These are phyloP conservation scores for Nebria salina DNA, from an alignment of 2,888 invertebrate species.

Conservation along the genomic window DNA sequence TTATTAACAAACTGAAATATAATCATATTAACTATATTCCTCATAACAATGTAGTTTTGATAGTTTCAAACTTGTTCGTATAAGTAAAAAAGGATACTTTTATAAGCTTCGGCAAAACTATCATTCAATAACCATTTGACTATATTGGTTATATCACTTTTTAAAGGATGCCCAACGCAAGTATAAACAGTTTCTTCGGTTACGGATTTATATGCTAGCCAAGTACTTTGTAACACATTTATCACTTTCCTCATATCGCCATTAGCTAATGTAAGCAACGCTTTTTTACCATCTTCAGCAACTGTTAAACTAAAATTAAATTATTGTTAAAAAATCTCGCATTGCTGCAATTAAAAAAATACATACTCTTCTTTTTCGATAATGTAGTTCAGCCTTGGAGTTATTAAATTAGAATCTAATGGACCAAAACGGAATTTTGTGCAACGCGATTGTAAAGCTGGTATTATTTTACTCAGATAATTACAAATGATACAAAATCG, in stretches of 20 bases:
- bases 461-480: slow-evolving; percentile 98
- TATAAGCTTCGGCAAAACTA: slow-evolving; percentile 77
- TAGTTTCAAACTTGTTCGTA: too few species aligned
- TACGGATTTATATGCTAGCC: slow-evolving; percentile 89
- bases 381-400: slow-evolving; percentile 88
- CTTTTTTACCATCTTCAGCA: slow-evolving; percentile 88
- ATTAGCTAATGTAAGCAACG: slow-evolving; percentile 86
- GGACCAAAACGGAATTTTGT: slow-evolving; percentile 97
- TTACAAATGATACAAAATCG: slow-evolving; percentile 99
- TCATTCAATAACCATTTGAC: slow-evolving; percentile 87
- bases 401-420: slow-evolving; percentile 82
- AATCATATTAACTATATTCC: too few species aligned
- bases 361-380: slow-evolving; percentile 82
- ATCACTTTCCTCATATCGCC: slow-evolving; percentile 99
- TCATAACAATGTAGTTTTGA: too few species aligned
- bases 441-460: slow-evolving; percentile 97
- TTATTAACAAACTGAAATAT: neutral
- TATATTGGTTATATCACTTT: slow-evolving; percentile 87
- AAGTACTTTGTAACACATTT: slow-evolving; percentile 96
- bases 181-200: slow-evolving; percentile 92
- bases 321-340: slow-evolving; percentile 5
- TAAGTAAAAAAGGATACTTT: slow-evolving; percentile 74
- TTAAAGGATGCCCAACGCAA: slow-evolving; percentile 96
- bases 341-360: slow-evolving; percentile 22
- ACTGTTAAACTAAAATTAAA: slow-evolving; percentile 75